These are phyloP conservation scores for Ictidomys tridecemlineatus DNA, from an alignment of 2,113 vertebrate species.

Conservation along the genomic window DNA sequence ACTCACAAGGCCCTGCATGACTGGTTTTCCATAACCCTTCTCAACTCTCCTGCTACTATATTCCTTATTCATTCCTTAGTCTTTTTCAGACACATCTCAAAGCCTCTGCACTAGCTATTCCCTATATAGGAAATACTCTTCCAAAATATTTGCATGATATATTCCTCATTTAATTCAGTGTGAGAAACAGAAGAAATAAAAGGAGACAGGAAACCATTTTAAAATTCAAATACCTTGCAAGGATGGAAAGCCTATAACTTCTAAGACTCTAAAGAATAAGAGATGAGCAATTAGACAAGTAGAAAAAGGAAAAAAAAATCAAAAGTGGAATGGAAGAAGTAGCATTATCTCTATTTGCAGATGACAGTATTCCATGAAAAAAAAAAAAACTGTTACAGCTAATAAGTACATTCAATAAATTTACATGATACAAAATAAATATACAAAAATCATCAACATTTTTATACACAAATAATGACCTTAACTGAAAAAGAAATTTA, in stretches of 20 bases:
- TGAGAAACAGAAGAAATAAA: background rate
- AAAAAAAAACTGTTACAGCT: background rate
- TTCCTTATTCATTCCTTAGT: background rate
- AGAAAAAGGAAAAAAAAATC: background rate
- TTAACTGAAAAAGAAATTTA: background rate
- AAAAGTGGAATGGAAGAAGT: background rate
- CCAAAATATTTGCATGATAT: background rate
- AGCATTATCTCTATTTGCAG: background rate
- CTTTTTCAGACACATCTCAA: background rate
- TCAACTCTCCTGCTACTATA: background rate
- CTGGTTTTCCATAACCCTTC: background rate
- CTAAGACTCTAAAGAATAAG: background rate
- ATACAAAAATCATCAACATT: background rate
- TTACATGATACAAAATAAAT: background rate
- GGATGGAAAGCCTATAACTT: background rate
- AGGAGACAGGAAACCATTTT: background rate
- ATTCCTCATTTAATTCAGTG: background rate
- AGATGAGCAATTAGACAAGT: background rate
- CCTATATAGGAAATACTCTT: background rate
- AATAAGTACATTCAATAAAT: background rate
- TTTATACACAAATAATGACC: background rate
- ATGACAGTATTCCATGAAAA: background rate
- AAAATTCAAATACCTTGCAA: constrained; percentile 26
- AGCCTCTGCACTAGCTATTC: background rate
- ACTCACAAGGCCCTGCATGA: background rate